Evolutionary conservation across 1,140 invertebrate species (phyloP).

Genomic region (Drosophila simulans): DNA sequence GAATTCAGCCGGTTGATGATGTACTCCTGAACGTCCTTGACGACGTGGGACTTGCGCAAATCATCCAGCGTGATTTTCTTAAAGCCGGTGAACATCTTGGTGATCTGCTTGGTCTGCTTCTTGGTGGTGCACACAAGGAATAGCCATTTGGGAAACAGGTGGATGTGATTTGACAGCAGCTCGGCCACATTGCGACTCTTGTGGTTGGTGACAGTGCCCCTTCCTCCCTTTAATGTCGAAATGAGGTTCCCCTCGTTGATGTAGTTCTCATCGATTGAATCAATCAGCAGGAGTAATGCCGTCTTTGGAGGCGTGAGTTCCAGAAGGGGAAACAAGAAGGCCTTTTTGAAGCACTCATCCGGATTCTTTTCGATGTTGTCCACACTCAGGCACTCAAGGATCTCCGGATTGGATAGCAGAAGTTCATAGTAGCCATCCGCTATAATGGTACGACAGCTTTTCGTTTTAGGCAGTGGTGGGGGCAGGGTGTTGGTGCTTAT

Average conservation of each 20-base stretch:
- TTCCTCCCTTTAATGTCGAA: constrained; percentile 83
- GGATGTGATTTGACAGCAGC: constrained; percentile 94
- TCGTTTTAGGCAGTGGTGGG: constrained; percentile 87
- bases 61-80: constrained; percentile 97
- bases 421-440: constrained; percentile 94
- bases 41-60: constrained; percentile 93
- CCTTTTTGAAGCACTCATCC: constrained; percentile 95
- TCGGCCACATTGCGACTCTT: constrained; percentile 91
- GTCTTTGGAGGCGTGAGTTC: constrained; percentile 93
- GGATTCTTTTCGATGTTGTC: constrained; percentile 92
- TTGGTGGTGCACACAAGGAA: constrained; percentile 95
- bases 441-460: constrained; percentile 88
- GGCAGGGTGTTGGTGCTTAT: constrained; percentile 73
- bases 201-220: constrained; percentile 84
- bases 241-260: constrained; percentile 84
- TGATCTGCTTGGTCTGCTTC: constrained; percentile 93
- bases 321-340: constrained; percentile 93
- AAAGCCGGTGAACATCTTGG: constrained; percentile 96
- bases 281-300: constrained; percentile 93
- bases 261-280: constrained; percentile 94
- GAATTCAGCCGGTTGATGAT: constrained; percentile 95
- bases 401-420: constrained; percentile 90
- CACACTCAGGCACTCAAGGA: constrained; percentile 86
- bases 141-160: constrained; percentile 97
- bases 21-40: constrained; percentile 97